Conservation (phyloP, 2,797 vertebrate genomes). For the Karalla daura region DNA sequence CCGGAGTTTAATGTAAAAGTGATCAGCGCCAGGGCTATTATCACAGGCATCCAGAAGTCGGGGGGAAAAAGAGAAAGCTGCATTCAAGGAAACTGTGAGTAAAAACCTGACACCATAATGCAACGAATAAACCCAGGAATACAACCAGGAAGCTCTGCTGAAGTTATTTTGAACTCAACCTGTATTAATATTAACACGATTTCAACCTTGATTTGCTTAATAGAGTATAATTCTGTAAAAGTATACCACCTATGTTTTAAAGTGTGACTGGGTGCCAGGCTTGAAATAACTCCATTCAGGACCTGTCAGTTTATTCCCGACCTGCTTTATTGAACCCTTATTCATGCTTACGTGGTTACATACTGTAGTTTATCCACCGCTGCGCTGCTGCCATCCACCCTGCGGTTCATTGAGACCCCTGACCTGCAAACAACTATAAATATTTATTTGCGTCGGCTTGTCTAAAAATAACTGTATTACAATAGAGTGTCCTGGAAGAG, state of each 20-base stretch:
- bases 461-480: slow-evolving; percentile 84
- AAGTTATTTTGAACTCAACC: slow-evolving; percentile 40
- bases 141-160: slow-evolving; percentile 40
- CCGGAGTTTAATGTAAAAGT: slow-evolving; percentile 57
- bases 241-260: slow-evolving; percentile 26
- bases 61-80: slow-evolving; percentile 56
- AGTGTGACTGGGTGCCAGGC: slow-evolving; percentile 17
- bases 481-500: slow-evolving; percentile 75
- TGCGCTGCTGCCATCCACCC: slow-evolving; percentile 45
- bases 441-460: slow-evolving; percentile 81
- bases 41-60: slow-evolving; percentile 57
- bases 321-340: slow-evolving; percentile 43
- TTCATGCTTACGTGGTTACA: slow-evolving; percentile 64
- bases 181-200: slow-evolving; percentile 38
- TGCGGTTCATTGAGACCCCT: slow-evolving; percentile 68
- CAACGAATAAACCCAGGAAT: slow-evolving; percentile 36
- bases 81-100: slow-evolving; percentile 64
- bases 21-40: slow-evolving; percentile 56
- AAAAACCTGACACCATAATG: slow-evolving; percentile 47
- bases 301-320: slow-evolving; percentile 30
- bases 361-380: slow-evolving; percentile 58
- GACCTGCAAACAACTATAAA: slow-evolving; percentile 82
- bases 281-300: slow-evolving; percentile 37
- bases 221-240: slow-evolving; percentile 16
- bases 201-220: slow-evolving; percentile 31